Evolutionary conservation across 2,797 vertebrate genomes (phyloP).

Genomic region (Chelon labrosus): DNA sequence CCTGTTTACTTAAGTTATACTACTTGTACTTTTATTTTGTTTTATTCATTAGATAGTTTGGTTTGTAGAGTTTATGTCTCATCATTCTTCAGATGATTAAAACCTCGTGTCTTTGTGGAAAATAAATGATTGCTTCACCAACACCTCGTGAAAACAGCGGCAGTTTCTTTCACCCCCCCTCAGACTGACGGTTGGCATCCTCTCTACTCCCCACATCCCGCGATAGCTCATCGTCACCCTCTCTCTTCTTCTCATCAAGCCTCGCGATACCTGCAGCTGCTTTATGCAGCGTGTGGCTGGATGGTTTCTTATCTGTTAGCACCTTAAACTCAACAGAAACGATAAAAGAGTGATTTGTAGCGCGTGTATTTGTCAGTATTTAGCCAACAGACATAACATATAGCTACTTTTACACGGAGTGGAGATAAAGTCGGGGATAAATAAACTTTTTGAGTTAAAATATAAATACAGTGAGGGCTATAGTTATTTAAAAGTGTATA

Average conservation of each 20-base stretch:
- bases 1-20: too few species aligned
- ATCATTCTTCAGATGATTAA: too few species aligned
- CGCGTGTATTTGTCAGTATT: neutral
- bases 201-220: constrained; percentile 22
- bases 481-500: too few species aligned
- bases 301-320: constrained; percentile 43
- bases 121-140: constrained; percentile 9
- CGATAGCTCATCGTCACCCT: neutral
- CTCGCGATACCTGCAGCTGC: constrained; percentile 38
- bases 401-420: too few species aligned
- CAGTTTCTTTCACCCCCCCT: constrained; percentile 3
- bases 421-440: too few species aligned
- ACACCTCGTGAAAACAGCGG: constrained; percentile 52
- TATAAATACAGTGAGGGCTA: too few species aligned
- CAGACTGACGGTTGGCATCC: constrained; percentile 47
- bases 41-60: too few species aligned
- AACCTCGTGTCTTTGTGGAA: constrained; percentile 6
- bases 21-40: too few species aligned
- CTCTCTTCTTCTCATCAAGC: neutral
- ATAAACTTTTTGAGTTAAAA: too few species aligned
- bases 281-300: constrained; percentile 15
- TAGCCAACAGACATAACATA: too few species aligned
- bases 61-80: too few species aligned
- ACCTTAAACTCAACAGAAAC: constrained; percentile 5
- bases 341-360: neutral